Base-by-base conservation (phyloP, 2,797 vertebrate genomes). In the Anas acuta region DNA sequence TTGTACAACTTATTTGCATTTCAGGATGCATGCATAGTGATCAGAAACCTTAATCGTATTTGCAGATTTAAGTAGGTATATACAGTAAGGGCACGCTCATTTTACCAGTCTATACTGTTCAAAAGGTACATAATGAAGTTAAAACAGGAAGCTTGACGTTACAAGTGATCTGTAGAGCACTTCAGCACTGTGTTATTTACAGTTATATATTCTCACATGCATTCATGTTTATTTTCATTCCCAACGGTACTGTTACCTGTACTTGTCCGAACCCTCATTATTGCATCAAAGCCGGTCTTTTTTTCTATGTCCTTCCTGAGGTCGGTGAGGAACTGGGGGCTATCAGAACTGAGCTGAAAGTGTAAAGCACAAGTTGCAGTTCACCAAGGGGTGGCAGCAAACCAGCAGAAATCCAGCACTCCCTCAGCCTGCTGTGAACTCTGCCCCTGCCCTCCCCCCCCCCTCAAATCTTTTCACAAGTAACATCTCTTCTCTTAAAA, bases 201-300 rank as follows among this genome's bases (percentile, higher is more conserved):
- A 80, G n/a, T 18, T 3, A 18, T 1, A 14, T 10, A 26, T 3
- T 37, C n/a, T 20, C 17, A 26, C 5, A 33, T 4, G 16, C 26
- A 35, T 37, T 57, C 32, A 13, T 5, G 4, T 57, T 49, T 28
- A 30, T 49, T 43, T 65, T 37, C 58, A 30, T 49, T 70, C 72
- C 57, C 26, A 8, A 14, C 1, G 4, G 14, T 20, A 33, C 41
- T 28, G 4, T 96, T 96, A 99, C 99, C 99, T 98, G 99, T 99
- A 85, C 99, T 99, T 90, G 99, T 99, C 32, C 99, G 98, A 72
- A 99, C 98, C 17, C 99, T 98, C 99, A 99, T 99, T 39, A 99
- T 98, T 32, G 98, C 99, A 82, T 99, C 99, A 78, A 99, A 99
- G 39, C 99, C 99, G 5, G 98, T 98, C 85, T 94, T 97, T 96